Evolutionary conservation across 2,888 invertebrate species (phyloP), one percentile per base, ranked within the genome.

Genomic region (Caenorhabditis sp.): DNA sequence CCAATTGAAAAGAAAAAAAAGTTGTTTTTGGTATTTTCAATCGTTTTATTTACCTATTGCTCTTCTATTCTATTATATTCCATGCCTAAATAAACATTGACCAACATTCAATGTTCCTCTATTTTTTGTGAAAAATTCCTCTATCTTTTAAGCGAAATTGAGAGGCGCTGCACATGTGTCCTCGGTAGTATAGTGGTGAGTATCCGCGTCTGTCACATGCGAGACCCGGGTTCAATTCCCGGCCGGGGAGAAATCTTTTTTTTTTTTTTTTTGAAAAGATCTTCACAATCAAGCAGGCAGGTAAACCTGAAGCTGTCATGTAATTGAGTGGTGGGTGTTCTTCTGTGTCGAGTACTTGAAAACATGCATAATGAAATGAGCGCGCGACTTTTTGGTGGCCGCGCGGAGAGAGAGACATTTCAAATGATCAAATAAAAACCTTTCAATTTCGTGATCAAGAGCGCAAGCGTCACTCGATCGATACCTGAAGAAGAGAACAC

Each of bases 201-300:
- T 79, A 77, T 78, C 71, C 76, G 76, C 75, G 79, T 71, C 81
- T 79, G 78, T 79, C 77, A 79, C 77, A 77, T 79, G 76, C 75
- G 76, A 76, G 76, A 76, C 76, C 74, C 76, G 75, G 73, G 74
- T 80, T 78, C 80, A 75, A 78, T 77, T 77, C 78, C 77, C 77
- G 77, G 77, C 80, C 77, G 76, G 76, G 71, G 76, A 76, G 76
- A 76, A 76, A 67, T 63, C 63, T 67, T 71, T 71, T 71, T 59
- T 58, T 20, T 26, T 43, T 14, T 14, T 43, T 43, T 43, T 43
- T 43, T 43, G n/a, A n/a, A n/a, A n/a, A n/a, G n/a, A n/a, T n/a
- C n/a, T n/a, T n/a, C n/a, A n/a, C n/a, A n/a, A n/a, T n/a, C n/a
- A n/a, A n/a, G n/a, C n/a, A 31, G 5, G 10, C 10, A 10, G 4